Evolutionary conservation across 2,888 invertebrate genomes (phyloP).

Genomic region (Lasioglossum morio): DNA sequence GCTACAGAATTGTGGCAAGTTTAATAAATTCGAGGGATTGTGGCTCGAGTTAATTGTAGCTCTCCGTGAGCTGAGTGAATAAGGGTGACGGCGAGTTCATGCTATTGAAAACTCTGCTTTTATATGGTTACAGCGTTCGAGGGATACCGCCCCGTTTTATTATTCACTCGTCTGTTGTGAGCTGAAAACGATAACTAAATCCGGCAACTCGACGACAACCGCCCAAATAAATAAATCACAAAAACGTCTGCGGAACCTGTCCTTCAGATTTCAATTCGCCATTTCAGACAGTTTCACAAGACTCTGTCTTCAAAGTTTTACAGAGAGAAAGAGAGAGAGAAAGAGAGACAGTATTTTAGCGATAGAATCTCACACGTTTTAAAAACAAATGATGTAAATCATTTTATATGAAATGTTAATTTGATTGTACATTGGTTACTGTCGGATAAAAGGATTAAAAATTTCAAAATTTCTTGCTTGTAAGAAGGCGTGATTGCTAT

Average conservation of each 20-base stretch:
- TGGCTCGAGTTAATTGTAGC: conserved; percentile 13
- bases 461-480: neutral
- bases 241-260: neutral
- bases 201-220: neutral
- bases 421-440: neutral
- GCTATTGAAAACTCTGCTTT: conserved; percentile 21
- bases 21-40: conserved; percentile 7
- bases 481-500: neutral
- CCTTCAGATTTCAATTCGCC: neutral
- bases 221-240: neutral
- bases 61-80: conserved; percentile 16
- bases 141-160: neutral
- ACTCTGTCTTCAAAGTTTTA: neutral
- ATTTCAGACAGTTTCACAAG: neutral
- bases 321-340: too few relatives aligned
- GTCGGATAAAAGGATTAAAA: neutral
- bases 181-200: neutral
- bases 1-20: conserved; percentile 11
- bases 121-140: conserved; percentile 15
- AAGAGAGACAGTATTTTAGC: neutral
- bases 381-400: neutral
- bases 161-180: neutral
- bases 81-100: conserved; percentile 14
- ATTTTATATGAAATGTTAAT: neutral
- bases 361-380: neutral